Evolutionary conservation across 2,888 invertebrate genomes (phyloP), one percentile per base, ranked within the genome.

Genomic region (Torymus auratus): DNA sequence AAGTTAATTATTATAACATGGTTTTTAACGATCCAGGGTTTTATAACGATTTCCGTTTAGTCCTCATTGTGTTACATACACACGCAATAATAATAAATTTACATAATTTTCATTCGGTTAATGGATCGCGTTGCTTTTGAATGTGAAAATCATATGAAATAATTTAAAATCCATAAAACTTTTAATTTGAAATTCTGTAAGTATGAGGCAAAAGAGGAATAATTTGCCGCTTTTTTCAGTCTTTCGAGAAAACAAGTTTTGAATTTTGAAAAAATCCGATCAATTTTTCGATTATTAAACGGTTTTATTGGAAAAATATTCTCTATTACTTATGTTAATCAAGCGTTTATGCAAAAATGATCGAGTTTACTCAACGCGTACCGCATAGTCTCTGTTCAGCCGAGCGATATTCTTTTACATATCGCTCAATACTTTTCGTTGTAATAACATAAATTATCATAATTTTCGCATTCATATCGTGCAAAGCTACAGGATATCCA

Each of bases 11-110:
- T 64, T 64, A n/a, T 41, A 41, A 11, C 28, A 28, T 2, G 28
- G 28, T 28, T 28, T 28, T 28, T 41, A 56, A 56, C 53, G 20
- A 56, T 69, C 20, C 11, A 10, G 11, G 5, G 28, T 50, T 61
- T 52, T 28, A 28, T 7, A 75, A 75, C 55, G 17, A 58, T 67
- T 75, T 75, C 74, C 67, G 41, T 61, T 60, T 52, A 13, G n/a
- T 23, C 67, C 60, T 58, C 67, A 75, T 67, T 58, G 68, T 28
- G 28, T 28, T 28, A 28, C 28, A 28, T 28, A 28, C 5, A 28
- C 5, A 13, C n/a, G 71, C 41, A 61, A 71, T 60, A 71, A 71
- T 50, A 71, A 52, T 50, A 60, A 71, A 71, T 71, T 61, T 50
- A 14, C 61, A 61, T 71, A 61, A 71, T 71, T 61, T 71, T 61